Evolutionary conservation across 1,140 invertebrate genomes (phyloP).

Genomic region (Zelostemma sp.): DNA sequence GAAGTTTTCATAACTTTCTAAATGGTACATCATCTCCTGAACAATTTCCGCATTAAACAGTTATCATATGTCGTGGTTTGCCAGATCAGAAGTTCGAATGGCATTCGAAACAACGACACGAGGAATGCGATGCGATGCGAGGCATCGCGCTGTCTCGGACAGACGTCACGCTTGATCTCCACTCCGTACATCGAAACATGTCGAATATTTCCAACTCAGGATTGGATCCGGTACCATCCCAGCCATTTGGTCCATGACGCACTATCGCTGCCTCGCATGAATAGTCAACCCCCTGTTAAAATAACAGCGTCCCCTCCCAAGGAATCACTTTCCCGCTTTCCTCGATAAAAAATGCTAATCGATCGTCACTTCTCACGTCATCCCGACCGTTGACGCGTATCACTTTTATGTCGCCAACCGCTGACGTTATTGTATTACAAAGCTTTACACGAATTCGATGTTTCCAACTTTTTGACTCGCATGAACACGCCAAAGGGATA

Average conservation of each 20-base stretch:
- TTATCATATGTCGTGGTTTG: slow-evolving; percentile 37
- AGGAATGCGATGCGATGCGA: slow-evolving; percentile 27
- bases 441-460: too few species aligned
- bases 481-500: too few species aligned
- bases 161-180: slow-evolving; percentile 27
- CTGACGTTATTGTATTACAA: too few species aligned
- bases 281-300: background rate
- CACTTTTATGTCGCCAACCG: too few species aligned
- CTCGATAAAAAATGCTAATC: too few species aligned
- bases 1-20: background rate
- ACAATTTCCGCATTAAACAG: slow-evolving; percentile 40
- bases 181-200: slow-evolving; percentile 28
- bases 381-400: too few species aligned
- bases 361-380: too few species aligned
- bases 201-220: slow-evolving; percentile 34
- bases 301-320: too few species aligned
- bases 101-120: slow-evolving; percentile 29
- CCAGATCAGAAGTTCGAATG: slow-evolving; percentile 48
- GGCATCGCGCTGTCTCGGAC: slow-evolving; percentile 27
- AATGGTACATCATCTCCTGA: slow-evolving; percentile 28
- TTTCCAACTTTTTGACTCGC: too few species aligned
- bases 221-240: slow-evolving; percentile 30
- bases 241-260: slow-evolving; percentile 2
- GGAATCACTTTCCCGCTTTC: background rate
- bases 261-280: background rate